Evolutionary conservation across 2,113 vertebrate genomes (phyloP).

Genomic region (Kryptolebias marmoratus): DNA sequence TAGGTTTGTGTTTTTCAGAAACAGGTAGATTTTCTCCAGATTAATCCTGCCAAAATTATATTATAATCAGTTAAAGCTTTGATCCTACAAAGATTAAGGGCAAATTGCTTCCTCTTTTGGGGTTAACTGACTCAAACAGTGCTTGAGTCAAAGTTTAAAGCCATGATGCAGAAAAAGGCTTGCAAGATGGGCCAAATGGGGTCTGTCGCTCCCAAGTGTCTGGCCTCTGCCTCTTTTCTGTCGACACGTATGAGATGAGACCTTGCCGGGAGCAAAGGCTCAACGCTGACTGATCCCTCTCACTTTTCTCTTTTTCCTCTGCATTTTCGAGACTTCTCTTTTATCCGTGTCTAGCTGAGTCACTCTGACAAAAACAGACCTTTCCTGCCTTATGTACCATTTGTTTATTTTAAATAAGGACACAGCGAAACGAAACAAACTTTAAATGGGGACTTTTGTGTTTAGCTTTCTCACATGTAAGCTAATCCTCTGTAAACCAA

Average conservation of each 20-base stretch:
- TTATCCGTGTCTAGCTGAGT: conserved; percentile 15
- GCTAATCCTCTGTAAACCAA: no score
- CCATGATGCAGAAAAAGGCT: conserved; percentile 37
- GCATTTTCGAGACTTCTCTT: conserved; percentile 19
- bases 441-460: no score
- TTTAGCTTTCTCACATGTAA: no score
- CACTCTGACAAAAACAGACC: conserved; percentile 12
- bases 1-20: conserved; percentile 28
- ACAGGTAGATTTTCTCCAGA: conserved; percentile 29
- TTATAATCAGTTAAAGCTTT: conserved; percentile 27
- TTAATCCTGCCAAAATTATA: conserved; percentile 29
- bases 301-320: conserved; percentile 23
- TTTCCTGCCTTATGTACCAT: not conserved
- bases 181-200: conserved; percentile 44
- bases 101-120: conserved; percentile 23
- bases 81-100: conserved; percentile 26
- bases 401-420: no score
- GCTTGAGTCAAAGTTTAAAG: conserved; percentile 39
- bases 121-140: conserved; percentile 31
- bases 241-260: conserved; percentile 55
- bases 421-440: no score
- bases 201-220: conserved; percentile 29
- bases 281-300: conserved; percentile 37
- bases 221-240: conserved; percentile 47
- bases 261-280: conserved; percentile 42